Evolutionary conservation across 2,888 invertebrate species (phyloP), one percentile per base, ranked within the genome.

Genomic region (Ommatoiulus sabulosus): DNA sequence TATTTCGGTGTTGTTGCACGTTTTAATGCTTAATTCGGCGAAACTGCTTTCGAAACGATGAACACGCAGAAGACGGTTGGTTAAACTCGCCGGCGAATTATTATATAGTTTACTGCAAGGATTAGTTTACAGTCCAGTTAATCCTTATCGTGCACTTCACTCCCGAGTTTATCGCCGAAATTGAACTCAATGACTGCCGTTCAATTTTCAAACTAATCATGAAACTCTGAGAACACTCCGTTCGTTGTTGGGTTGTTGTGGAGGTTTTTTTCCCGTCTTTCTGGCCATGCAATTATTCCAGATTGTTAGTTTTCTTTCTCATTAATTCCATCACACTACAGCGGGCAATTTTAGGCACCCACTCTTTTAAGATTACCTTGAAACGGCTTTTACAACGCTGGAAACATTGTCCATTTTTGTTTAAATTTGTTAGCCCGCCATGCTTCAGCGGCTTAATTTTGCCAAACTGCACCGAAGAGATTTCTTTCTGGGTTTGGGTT

Each of bases 41-140:
- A 72, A 72, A 72, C 72, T 72, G 72, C 72, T 72, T 72, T 72
- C 72, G 24, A 72, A 24, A 72, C 72, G 24, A 72, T 72, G 72
- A 72, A 72, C 72, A 72, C 72, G 72, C 72, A 8, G 10, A 72
- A 72, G 72, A 72, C 72, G 72, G 72, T 24, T 72, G 72, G 72
- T 72, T 72, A 72, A 72, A 72, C 72, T 72, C 72, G 20, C 72
- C 24, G 72, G 72, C 72, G 72, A 72, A 72, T 24, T 72, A 72
- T 72, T 72, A 72, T 72, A 72, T 72, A 72, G 72, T 72, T 72
- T 72, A 72, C 72, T 72, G 24, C 72, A 0, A 3, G 10, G 72
- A 72, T 72, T 72, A 72, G 72, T 72, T 72, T 72, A 72, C 72
- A 72, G 72, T 72, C 72, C 72, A 72, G 72, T 72, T 72, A 72